Evolutionary conservation across 1,140 invertebrate species (phyloP).

Genomic region (Periplaneta americana): DNA sequence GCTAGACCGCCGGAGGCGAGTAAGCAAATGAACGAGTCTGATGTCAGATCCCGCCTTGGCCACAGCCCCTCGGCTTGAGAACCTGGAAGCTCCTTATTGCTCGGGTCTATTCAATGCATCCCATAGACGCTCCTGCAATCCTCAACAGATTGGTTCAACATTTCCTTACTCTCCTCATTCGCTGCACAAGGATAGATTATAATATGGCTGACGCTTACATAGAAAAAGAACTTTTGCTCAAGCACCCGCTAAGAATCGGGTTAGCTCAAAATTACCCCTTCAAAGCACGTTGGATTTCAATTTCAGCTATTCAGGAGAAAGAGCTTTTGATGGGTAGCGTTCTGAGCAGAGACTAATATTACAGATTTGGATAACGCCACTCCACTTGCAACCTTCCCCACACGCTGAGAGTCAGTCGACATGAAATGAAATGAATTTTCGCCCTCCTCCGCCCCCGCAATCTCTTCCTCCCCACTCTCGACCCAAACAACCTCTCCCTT

Average conservation of each 20-base stretch:
- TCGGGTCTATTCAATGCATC: not conserved
- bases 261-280: slow-evolving; percentile 22
- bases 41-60: not conserved
- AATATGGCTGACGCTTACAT: not conserved
- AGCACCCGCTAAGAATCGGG: slow-evolving; percentile 19
- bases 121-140: not conserved
- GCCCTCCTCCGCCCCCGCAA: not conserved
- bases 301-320: slow-evolving; percentile 18
- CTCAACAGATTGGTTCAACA: not conserved
- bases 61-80: not conserved
- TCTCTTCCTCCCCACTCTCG: not conserved
- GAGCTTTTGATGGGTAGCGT: slow-evolving; percentile 17
- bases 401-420: slow-evolving; percentile 11
- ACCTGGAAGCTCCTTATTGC: not conserved
- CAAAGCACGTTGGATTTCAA: slow-evolving; percentile 21
- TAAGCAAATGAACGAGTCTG: too few relatives aligned
- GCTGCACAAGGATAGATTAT: not conserved
- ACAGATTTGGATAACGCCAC: slow-evolving; percentile 22
- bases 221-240: slow-evolving; percentile 8
- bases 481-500: not conserved
- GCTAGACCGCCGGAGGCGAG: too few relatives aligned
- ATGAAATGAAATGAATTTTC: slow-evolving; percentile 23
- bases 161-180: not conserved
- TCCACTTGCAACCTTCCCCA: not conserved
- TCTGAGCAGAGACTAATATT: slow-evolving; percentile 19